Evolutionary conservation across 2,113 vertebrate genomes (phyloP).

Genomic region (Dasypus novemcinctus): DNA sequence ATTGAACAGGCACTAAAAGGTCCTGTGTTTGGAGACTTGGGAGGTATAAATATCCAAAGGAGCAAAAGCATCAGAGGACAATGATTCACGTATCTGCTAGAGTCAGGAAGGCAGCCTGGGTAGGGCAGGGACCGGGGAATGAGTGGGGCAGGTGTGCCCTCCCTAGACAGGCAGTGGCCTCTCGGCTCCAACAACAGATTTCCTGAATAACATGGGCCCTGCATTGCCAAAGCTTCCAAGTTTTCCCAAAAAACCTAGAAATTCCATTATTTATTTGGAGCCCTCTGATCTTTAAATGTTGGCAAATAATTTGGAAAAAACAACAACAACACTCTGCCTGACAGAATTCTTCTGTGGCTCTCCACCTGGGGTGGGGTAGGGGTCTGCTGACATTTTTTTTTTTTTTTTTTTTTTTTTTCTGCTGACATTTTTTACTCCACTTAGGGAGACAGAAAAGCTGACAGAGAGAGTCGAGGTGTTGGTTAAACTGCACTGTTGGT

Average conservation of each 20-base stretch:
- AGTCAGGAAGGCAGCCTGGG: not conserved
- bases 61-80: not conserved
- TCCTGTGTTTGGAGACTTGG: not conserved
- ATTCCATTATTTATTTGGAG: not conserved
- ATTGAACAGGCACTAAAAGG: not conserved
- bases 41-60: not conserved
- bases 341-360: not conserved
- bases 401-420: too few relatives aligned
- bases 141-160: not conserved
- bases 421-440: not conserved
- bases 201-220: not conserved
- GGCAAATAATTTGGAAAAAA: not conserved
- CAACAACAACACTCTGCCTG: not conserved
- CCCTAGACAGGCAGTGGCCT: not conserved
- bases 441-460: not conserved
- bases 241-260: not conserved
- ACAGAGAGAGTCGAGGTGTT: not conserved
- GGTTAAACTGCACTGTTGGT: not conserved
- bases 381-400: not conserved
- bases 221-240: not conserved
- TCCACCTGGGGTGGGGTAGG: not conserved
- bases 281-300: not conserved
- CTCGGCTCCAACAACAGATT: not conserved
- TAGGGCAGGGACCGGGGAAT: fast-evolving
- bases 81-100: not conserved